These are phyloP conservation scores for Luffia ferchaultella DNA, from an alignment of 2,888 invertebrate species.

Conservation along the genomic window DNA sequence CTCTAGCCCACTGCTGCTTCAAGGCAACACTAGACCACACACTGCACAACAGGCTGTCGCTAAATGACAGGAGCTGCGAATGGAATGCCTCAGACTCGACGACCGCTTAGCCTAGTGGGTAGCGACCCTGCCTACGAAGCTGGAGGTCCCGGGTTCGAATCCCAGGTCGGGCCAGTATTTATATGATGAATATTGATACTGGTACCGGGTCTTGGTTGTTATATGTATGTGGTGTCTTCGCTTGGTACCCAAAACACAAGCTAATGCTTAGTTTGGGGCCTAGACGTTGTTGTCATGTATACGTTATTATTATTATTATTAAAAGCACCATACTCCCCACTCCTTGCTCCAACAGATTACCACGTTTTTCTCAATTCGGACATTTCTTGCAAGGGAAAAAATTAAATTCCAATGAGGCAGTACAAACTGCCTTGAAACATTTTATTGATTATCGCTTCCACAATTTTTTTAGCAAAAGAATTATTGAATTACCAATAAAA, in stretches of 20 bases:
- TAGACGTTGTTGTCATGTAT: no score
- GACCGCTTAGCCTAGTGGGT: no score
- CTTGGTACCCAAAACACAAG: no score
- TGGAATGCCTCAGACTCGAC: slow-evolving; percentile 12
- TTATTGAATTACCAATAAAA: neutral
- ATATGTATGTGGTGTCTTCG: no score
- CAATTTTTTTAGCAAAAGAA: neutral
- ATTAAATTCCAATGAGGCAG: neutral
- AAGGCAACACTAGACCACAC: slow-evolving; percentile 15
- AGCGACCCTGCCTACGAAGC: no score
- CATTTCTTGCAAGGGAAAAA: neutral
- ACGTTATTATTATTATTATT: no score
- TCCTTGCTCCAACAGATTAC: neutral
- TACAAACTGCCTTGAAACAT: neutral
- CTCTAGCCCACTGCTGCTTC: slow-evolving; percentile 14
- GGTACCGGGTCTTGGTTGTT: no score
- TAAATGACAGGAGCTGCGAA: slow-evolving; percentile 12
- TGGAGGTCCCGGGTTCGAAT: no score
- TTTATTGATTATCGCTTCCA: neutral
- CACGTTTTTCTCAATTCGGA: neutral
- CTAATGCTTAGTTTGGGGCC: no score
- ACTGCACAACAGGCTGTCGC: slow-evolving; percentile 11
- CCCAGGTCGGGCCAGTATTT: no score
- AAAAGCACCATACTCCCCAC: neutral
- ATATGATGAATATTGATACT: no score